Percentiles rank a stretch among this genome's conserved stretches.
These are phyloP conservation scores for Celastrina argiolus DNA, from an alignment of 2,888 invertebrate species.

Conservation along the genomic window DNA sequence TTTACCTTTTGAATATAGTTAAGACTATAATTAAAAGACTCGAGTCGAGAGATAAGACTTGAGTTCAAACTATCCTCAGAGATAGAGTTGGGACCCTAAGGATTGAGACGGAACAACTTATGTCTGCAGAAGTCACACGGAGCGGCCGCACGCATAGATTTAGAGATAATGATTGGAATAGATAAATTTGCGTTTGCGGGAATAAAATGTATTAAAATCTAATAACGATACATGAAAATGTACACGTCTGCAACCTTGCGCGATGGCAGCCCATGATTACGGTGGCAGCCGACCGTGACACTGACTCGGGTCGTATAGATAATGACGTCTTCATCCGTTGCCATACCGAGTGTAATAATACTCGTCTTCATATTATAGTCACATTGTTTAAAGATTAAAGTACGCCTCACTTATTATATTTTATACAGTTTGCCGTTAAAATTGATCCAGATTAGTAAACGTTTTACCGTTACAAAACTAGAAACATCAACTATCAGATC, in stretches of 20 bases:
- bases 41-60: too few relatives aligned
- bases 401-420: slow-evolving; percentile 4
- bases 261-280: slow-evolving; percentile 57
- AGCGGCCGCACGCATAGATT: neutral
- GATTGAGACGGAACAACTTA: too few relatives aligned
- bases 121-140: neutral
- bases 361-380: neutral
- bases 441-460: slow-evolving; percentile 13
- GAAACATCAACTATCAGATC: slow-evolving; percentile 4
- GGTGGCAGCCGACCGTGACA: slow-evolving; percentile 68
- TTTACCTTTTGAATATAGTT: too few relatives aligned
- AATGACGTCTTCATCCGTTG: slow-evolving; percentile 50
- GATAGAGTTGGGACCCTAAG: too few relatives aligned
- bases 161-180: neutral
- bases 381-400: slow-evolving; percentile 19
- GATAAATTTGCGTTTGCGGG: neutral
- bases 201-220: slow-evolving; percentile 15
- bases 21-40: too few relatives aligned
- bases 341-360: slow-evolving; percentile 26
- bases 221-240: slow-evolving; percentile 53
- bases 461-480: slow-evolving; percentile 8
- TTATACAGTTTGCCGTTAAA: slow-evolving; percentile 11
- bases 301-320: slow-evolving; percentile 58
- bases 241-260: slow-evolving; percentile 66
- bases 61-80: too few relatives aligned